A percentile compares a stretch with the other conserved stretches of the same genome.
These are phyloP conservation scores for Agonopterix alstromeriana DNA, from an alignment of 2,888 invertebrate species.

Conservation along the genomic window DNA sequence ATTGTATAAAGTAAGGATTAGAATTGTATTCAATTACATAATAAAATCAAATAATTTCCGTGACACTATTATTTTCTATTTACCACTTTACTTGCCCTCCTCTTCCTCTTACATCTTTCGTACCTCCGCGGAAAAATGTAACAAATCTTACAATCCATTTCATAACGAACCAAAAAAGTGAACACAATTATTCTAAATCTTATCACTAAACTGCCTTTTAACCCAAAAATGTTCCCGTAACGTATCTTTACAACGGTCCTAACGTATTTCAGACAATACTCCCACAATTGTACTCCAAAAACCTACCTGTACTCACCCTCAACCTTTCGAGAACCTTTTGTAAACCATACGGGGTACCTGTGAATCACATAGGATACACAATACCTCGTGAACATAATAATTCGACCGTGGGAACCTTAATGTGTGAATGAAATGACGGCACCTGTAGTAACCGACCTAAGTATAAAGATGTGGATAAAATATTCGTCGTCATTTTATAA, in stretches of 20 bases:
- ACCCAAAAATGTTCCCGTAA: conserved; percentile 2
- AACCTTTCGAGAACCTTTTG: conserved; percentile 39
- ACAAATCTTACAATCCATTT: neutral
- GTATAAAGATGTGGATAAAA: too few relatives aligned
- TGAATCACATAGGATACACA: conserved; percentile 53
- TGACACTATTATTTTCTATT: too few relatives aligned
- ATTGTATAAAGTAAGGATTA: neutral
- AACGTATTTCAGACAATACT: conserved; percentile 39
- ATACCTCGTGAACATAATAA: conserved; percentile 34
- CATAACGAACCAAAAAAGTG: conserved; percentile 4
- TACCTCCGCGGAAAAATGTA: neutral
- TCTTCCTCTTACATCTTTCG: neutral
- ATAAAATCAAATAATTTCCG: too few relatives aligned
- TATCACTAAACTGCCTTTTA: neutral
- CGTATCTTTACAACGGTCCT: conserved; percentile 35
- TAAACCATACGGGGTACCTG: conserved; percentile 8
- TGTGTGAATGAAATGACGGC: conserved; percentile 39
- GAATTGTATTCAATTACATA: neutral
- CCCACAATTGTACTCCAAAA: conserved; percentile 19
- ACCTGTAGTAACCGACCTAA: conserved; percentile 37
- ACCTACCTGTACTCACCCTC: conserved; percentile 62
- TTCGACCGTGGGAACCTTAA: conserved; percentile 54
- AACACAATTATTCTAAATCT: neutral
- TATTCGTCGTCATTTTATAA: too few relatives aligned
- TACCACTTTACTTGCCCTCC: too few relatives aligned